These are phyloP conservation scores for Chloroceryle inda DNA, from an alignment of 2,797 vertebrate genomes.

Conservation along the genomic window DNA sequence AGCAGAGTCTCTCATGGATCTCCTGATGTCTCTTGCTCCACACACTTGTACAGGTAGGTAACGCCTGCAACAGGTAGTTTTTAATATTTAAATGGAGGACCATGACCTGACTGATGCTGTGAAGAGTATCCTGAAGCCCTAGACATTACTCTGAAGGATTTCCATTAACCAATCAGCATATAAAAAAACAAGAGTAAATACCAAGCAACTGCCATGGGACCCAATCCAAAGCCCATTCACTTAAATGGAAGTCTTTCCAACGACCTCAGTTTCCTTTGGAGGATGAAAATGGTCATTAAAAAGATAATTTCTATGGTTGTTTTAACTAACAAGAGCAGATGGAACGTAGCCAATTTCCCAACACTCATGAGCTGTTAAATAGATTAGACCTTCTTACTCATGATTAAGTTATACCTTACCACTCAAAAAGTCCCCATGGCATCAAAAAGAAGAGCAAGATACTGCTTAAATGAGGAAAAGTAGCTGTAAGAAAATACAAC, in stretches of 20 bases:
- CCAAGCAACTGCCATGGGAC: neutral
- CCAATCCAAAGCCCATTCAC: neutral
- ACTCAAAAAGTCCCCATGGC: neutral
- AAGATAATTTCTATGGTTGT: neutral
- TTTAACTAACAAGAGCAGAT: conserved; percentile 2
- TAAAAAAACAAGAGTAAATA: neutral
- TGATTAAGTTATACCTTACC: neutral
- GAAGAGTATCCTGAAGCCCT: neutral
- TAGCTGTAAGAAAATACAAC: neutral
- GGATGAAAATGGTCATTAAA: neutral
- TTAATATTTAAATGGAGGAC: neutral
- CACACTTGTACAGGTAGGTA: neutral
- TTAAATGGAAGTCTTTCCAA: neutral
- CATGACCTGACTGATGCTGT: neutral
- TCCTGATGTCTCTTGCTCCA: neutral
- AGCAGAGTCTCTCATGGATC: neutral
- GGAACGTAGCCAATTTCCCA: neutral
- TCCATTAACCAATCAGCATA: neutral
- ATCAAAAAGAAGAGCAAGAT: neutral
- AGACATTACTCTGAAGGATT: neutral
- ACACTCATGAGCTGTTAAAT: neutral
- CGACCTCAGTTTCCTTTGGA: neutral
- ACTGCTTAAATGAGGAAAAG: neutral
- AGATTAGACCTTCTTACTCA: neutral
- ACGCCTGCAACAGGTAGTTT: neutral